Percentiles rank a stretch among this genome's conserved stretches.
phyloP scores from a whole-genome alignment of 2,113 vertebrate species.

The Rattus norvegicus region DNA sequence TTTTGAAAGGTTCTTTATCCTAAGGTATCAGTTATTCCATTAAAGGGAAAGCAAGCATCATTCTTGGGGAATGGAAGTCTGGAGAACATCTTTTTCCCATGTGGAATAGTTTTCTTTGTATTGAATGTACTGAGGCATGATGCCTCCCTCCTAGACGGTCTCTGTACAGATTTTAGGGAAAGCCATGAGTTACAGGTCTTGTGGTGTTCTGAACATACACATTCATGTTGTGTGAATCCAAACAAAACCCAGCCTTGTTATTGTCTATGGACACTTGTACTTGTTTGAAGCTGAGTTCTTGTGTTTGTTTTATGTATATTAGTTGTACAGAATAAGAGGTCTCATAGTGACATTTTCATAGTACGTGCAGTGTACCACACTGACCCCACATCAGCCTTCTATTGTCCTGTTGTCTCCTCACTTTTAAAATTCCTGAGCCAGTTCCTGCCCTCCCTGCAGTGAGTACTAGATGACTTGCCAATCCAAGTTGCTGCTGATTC shows the following conservation, averaged over 20 bases:
- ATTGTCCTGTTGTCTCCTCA: neutral
- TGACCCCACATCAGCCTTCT: neutral
- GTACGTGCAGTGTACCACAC: neutral
- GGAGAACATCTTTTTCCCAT: neutral
- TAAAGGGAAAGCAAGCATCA: neutral
- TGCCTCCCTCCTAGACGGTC: neutral
- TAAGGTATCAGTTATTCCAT: neutral
- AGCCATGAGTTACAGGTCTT: neutral
- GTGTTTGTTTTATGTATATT: neutral
- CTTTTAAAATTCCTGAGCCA: neutral
- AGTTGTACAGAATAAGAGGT: neutral
- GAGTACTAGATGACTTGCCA: neutral
- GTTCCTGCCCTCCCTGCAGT: neutral
- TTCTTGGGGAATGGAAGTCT: neutral
- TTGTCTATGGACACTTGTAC: neutral
- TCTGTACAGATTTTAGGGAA: neutral
- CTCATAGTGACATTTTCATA: neutral
- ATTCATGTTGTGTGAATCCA: neutral
- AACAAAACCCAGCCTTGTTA: neutral
- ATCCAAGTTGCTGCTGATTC: neutral
- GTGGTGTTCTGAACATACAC: neutral
- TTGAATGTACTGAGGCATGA: neutral
- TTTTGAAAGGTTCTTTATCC: constrained; percentile 44
- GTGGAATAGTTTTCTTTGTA: neutral
- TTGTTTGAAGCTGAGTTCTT: neutral